phyloP scores from a whole-genome alignment of 2,113 vertebrate genomes.

The Pteronura brasiliensis region DNA sequence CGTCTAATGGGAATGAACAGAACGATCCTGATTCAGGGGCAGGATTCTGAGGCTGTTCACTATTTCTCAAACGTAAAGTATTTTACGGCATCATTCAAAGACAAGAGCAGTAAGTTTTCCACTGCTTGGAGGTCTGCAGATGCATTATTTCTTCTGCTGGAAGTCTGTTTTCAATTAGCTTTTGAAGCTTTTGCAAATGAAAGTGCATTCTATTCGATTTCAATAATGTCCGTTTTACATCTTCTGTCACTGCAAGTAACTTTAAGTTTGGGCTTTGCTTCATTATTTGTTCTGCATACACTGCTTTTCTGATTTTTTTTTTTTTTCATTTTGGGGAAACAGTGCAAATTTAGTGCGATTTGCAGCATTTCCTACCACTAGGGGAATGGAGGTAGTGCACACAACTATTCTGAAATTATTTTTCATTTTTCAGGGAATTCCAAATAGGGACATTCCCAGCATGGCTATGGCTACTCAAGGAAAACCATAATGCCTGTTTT shows the following conservation, averaged over 20 bases:
- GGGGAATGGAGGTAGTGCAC: neutral
- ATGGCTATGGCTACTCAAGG: neutral
- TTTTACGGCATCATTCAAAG: neutral
- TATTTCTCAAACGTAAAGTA: neutral
- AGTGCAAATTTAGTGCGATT: neutral
- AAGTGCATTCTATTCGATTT: neutral
- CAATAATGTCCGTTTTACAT: neutral
- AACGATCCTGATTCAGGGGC: neutral
- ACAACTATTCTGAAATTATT: neutral
- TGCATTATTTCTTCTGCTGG: neutral
- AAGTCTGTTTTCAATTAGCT: neutral
- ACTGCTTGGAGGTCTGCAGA: neutral
- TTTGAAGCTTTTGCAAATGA: neutral
- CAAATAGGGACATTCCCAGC: neutral
- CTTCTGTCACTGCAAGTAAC: neutral
- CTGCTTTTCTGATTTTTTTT: neutral
- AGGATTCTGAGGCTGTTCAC: neutral
- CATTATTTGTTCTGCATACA: neutral
- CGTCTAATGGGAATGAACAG: neutral
- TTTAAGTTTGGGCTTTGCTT: neutral
- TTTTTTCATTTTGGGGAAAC: neutral
- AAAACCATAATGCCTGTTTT: neutral
- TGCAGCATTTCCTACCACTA: neutral
- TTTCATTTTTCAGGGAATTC: neutral
- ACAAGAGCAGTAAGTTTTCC: neutral